Base-by-base conservation (phyloP, 1,140 invertebrate genomes). In the Orchesella cincta region DNA sequence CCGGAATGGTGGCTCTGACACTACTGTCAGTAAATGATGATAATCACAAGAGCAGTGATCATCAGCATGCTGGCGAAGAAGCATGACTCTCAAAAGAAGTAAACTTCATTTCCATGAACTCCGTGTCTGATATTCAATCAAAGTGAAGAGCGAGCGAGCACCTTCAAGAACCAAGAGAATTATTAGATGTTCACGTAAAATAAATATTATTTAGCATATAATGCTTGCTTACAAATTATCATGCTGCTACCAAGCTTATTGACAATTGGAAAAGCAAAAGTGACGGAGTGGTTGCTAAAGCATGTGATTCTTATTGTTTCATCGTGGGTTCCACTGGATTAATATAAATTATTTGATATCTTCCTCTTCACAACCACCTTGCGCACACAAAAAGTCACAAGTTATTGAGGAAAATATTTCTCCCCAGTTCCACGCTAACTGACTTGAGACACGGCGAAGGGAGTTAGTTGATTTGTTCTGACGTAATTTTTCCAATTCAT, bases 1-100 rank as follows among this genome's bases (percentile, higher is more conserved):
- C 52, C 52, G 52, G 52, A 57, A 57, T 57, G 52, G 52, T 57
- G 52, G 52, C 52, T 57, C 52, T 57, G 52, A 57, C 52, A 46
- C 39, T n/a, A n/a, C n/a, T 57, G 3, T 26, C 14, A 23, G 23
- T 57, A n/a, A 57, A 57, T 57, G 52, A 57, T 57, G 52, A 57
- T 57, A 57, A 57, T 57, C 52, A 57, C 23, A n/a, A 57, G 8
- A 57, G 23, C 23, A 57, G 52, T 57, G 52, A 57, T 57, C 52
- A 57, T 3, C 52, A 57, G 3, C 12, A 18, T 26, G 23, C 23
- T 57, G 23, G 12, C 23, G 52, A 57, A 57, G 52, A 57, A 57
- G 8, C 52, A 14, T n/a, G 18, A 18, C 39, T 46, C 39, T 46
- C 39, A 8, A 18, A 46, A 18, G 5, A 46, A 46, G 5, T 5